phyloP scores from a whole-genome alignment of 2,797 vertebrate species.

The Hyperoplus lanceolatus region DNA sequence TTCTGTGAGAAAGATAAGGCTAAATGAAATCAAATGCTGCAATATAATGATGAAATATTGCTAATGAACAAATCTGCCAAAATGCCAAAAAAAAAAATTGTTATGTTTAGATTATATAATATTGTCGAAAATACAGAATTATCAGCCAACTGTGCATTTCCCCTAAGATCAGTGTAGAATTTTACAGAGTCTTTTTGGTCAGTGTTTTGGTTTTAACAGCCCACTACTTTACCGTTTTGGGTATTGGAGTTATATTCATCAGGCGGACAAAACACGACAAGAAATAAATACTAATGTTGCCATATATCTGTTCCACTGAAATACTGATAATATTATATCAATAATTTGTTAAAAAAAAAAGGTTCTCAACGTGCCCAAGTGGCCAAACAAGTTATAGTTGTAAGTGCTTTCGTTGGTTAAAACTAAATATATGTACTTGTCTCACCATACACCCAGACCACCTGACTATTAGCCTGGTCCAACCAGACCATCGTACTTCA shows the following conservation, averaged over 20 bases:
- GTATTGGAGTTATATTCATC: not conserved
- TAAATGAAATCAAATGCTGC: not conserved
- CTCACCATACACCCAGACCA: not conserved
- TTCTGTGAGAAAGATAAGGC: not conserved
- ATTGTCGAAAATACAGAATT: no score
- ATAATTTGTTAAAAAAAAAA: not conserved
- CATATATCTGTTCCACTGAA: not conserved
- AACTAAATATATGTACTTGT: not conserved
- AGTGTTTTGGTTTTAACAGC: not conserved
- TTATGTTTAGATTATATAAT: not conserved
- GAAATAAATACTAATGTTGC: not conserved
- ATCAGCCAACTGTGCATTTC: no score
- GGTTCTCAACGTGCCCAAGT: not conserved
- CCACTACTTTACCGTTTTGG: no score
- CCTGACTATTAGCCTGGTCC: no score
- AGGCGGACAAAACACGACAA: not conserved
- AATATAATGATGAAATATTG: not conserved
- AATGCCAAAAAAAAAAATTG: not conserved
- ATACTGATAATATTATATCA: not conserved
- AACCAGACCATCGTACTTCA: no score
- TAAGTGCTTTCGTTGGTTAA: not conserved
- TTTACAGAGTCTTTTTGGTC: no score
- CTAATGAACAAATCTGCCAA: not conserved
- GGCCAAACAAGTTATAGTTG: not conserved
- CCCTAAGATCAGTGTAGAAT: no score